Base-by-base conservation (phyloP, 2,797 vertebrate genomes). In the Gadopsis marmoratus region DNA sequence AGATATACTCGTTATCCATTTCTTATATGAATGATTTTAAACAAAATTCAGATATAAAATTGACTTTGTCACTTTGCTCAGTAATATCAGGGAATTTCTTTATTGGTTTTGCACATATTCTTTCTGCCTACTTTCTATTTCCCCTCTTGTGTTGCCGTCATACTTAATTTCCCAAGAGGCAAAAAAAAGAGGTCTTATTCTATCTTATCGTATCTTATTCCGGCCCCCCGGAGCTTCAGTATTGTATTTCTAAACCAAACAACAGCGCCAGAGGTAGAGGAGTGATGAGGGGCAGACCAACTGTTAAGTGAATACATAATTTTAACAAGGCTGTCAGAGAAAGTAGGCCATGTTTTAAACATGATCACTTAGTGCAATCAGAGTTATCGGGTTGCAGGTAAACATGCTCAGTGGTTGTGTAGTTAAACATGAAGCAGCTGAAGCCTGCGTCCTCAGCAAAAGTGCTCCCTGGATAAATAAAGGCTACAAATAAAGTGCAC, bases 371-470 rank as follows among this genome's bases (percentile, higher is more conserved):
- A 10, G 45, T 54, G 61, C 54, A 51, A 54, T 54, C 26, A 54
- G 21, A 67, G 53, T 60, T 14, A 31, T 7, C 4, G 21, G 23
- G 29, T 14, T 68, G 61, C 37, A 69, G 76, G 23, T 63, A 17
- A 79, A 63, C 68, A 17, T 4, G 8, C 23, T 62, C 33, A 5
- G 37, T 56, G 64, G 35, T 50, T 31, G 37, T 43, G 33, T 45
- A 10, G 59, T 50, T 31, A 21, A 45, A 62, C 68, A 14, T 17
- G 26, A 62, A 75, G 50, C 77, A 59, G 31, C 35, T 64, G 72
- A 68, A 45, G 66, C 29, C 47, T 76, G 69, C 65, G 0, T 0
- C 31, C 72, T 85, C 86, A 84, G 86, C 84, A 84, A 9, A 73
- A 33, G 3, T 13, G 73, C 21, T 53, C 76, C 47, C 72, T 4